phyloP scores from a whole-genome alignment of 2,113 vertebrate species.

The Capra hircus region DNA sequence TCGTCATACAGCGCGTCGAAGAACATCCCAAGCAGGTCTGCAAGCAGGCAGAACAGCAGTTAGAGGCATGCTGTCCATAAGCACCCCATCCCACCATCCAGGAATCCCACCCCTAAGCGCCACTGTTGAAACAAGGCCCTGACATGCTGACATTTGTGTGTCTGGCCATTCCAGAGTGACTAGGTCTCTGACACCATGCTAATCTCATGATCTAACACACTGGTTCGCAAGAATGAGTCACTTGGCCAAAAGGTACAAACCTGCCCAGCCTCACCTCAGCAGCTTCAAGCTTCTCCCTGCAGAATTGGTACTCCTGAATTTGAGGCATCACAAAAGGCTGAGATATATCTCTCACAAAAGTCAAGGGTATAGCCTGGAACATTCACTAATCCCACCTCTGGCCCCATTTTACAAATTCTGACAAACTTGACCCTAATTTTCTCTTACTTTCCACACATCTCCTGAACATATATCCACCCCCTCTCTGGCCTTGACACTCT shows the following conservation, averaged over 20 bases:
- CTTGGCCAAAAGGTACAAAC: background rate
- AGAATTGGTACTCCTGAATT: background rate
- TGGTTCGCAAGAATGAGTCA: background rate
- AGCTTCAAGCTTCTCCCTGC: background rate
- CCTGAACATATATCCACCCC: background rate
- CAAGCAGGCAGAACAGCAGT: background rate
- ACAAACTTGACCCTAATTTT: background rate
- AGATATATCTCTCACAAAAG: background rate
- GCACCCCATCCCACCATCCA: background rate
- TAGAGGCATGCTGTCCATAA: background rate
- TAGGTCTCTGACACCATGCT: background rate
- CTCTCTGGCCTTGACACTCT: background rate
- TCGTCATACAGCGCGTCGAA: constrained; percentile 96
- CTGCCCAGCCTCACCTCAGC: background rate
- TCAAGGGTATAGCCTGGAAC: background rate
- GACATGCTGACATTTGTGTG: background rate
- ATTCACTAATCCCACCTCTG: background rate
- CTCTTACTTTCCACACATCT: background rate
- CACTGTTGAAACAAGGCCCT: background rate
- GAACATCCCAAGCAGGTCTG: constrained; percentile 95
- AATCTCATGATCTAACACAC: background rate
- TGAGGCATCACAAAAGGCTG: background rate
- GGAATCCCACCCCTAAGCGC: background rate
- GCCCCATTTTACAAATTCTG: background rate
- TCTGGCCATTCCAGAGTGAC: background rate